A percentile compares a stretch with the other conserved stretches of the same genome.
These are phyloP conservation scores for Calidris pugnax DNA, from an alignment of 2,113 vertebrate species.

Conservation along the genomic window DNA sequence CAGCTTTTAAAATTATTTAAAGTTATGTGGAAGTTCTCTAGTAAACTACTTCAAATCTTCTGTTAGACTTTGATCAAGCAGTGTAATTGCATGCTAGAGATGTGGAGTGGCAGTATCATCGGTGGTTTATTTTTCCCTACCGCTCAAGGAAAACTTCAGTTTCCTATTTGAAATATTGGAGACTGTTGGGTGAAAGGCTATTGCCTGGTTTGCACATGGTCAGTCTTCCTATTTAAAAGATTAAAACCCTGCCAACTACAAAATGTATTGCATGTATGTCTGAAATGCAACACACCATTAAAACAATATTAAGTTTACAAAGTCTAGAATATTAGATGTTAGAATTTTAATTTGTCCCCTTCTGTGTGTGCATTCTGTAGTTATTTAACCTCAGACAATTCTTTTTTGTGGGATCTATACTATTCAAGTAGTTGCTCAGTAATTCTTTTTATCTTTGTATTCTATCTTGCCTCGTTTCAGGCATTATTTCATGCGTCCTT, in stretches of 20 bases:
- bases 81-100: not conserved
- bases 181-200: not conserved
- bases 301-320: not conserved
- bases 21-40: not conserved
- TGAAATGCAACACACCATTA: not conserved
- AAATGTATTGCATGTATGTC: not conserved
- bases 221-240: not conserved
- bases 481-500: conserved; percentile 31
- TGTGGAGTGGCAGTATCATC: not conserved
- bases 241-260: not conserved
- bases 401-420: not conserved
- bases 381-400: not conserved
- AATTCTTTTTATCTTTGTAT: conserved; percentile 9
- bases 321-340: not conserved
- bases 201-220: not conserved
- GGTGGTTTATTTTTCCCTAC: not conserved
- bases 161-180: not conserved
- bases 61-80: not conserved
- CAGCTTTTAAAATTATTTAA: not conserved
- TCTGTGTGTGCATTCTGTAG: not conserved
- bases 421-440: not conserved
- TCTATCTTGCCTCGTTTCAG: not conserved
- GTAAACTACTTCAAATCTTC: not conserved
- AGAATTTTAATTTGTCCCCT: not conserved
- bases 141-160: not conserved